Evolutionary conservation across 2,888 invertebrate species (phyloP).

Genomic region (Lacanobia wlatinum): DNA sequence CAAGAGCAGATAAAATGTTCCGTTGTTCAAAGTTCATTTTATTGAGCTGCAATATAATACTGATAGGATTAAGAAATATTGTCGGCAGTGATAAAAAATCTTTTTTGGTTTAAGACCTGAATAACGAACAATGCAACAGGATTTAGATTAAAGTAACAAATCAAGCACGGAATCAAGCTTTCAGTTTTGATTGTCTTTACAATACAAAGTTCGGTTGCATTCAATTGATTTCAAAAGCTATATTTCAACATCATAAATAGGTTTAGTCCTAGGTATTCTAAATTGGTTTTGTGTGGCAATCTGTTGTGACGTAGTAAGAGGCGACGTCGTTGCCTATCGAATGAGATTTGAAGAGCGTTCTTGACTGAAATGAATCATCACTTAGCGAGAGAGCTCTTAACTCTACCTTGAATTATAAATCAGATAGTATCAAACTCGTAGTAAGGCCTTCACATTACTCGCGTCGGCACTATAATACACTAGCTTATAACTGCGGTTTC

Average conservation of each 20-base stretch:
- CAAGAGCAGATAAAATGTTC: slow-evolving; percentile 39
- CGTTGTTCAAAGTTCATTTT: slow-evolving; percentile 53
- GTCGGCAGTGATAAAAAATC: slow-evolving; percentile 22
- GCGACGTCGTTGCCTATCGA: slow-evolving; percentile 17
- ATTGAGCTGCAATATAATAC: slow-evolving; percentile 36
- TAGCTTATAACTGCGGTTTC: not conserved
- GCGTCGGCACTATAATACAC: not conserved
- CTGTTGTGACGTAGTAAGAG: slow-evolving; percentile 12
- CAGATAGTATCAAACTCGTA: slow-evolving; percentile 46
- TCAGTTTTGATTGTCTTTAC: slow-evolving; percentile 45
- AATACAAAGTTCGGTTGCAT: slow-evolving; percentile 35
- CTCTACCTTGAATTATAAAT: slow-evolving; percentile 59
- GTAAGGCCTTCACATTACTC: slow-evolving; percentile 51
- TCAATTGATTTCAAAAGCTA: slow-evolving; percentile 51
- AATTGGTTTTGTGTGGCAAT: slow-evolving; percentile 34
- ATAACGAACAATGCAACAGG: slow-evolving; percentile 37
- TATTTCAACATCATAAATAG: slow-evolving; percentile 57
- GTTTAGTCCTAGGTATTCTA: slow-evolving; percentile 35
- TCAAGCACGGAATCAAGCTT: slow-evolving; percentile 37
- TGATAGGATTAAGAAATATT: slow-evolving; percentile 55
- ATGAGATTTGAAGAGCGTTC: slow-evolving; percentile 30
- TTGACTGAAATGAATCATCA: slow-evolving; percentile 50
- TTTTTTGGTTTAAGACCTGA: slow-evolving; percentile 19
- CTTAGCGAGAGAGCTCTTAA: slow-evolving; percentile 52
- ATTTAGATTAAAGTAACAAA: slow-evolving; percentile 46